phyloP scores from a whole-genome alignment of 1,140 invertebrate genomes.

The Drosophila orosa region DNA sequence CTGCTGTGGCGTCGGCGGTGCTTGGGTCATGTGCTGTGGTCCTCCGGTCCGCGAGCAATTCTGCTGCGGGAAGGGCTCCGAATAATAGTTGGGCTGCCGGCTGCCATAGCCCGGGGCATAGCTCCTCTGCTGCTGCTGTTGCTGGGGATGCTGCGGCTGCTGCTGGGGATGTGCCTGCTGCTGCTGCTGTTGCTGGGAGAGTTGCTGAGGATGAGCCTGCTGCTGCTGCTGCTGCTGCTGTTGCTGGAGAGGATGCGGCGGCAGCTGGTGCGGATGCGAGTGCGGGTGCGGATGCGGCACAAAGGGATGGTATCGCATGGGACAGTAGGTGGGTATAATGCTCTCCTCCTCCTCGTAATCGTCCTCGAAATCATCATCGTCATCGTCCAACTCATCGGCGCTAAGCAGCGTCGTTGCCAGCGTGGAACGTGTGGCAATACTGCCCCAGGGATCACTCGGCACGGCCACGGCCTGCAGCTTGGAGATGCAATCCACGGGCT shows the following conservation, averaged over 20 bases:
- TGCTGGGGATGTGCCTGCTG: slow-evolving; percentile 29
- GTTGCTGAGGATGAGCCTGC: slow-evolving; percentile 46
- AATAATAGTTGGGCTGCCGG: slow-evolving; percentile 80
- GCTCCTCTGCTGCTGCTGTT: slow-evolving; percentile 49
- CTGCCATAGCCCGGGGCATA: slow-evolving; percentile 72
- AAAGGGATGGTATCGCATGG: slow-evolving; percentile 77
- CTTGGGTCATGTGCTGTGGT: slow-evolving; percentile 70
- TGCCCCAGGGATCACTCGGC: slow-evolving; percentile 85
- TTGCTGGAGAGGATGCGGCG: slow-evolving; percentile 65
- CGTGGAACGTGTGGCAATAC: slow-evolving; percentile 84
- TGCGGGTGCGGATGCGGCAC: slow-evolving; percentile 54
- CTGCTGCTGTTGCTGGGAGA: slow-evolving; percentile 43
- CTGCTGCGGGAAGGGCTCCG: slow-evolving; percentile 83
- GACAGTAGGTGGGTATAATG: slow-evolving; percentile 83
- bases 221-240: slow-evolving; percentile 59
- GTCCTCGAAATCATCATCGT: slow-evolving; percentile 86
- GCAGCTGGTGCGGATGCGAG: slow-evolving; percentile 45
- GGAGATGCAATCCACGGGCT: slow-evolving; percentile 83
- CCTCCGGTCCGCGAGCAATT: slow-evolving; percentile 82
- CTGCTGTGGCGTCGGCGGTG: slow-evolving; percentile 26
- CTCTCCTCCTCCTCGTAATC: slow-evolving; percentile 85
- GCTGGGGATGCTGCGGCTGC: slow-evolving; percentile 34
- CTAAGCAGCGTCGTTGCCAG: slow-evolving; percentile 85
- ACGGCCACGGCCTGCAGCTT: slow-evolving; percentile 85
- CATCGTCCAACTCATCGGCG: slow-evolving; percentile 84